phyloP scores from a whole-genome alignment of 2,797 vertebrate species.

The Erethizon dorsatum region DNA sequence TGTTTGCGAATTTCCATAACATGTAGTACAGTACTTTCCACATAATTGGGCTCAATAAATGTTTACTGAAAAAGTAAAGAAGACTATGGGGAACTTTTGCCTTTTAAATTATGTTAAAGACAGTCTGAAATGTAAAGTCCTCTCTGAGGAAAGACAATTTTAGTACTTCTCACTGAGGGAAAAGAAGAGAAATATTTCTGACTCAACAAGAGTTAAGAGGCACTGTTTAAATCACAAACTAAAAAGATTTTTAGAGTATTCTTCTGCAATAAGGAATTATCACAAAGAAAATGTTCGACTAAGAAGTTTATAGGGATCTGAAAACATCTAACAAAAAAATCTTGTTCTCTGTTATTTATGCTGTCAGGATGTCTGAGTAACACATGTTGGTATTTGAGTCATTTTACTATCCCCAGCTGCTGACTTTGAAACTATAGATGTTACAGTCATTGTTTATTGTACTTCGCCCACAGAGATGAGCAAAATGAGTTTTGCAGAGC shows the following conservation, averaged over 20 bases:
- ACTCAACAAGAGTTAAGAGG: constrained; percentile 49
- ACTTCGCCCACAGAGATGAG: constrained; percentile 79
- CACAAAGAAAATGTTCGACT: neutral
- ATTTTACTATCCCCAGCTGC: constrained; percentile 77
- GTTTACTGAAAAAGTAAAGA: constrained; percentile 53
- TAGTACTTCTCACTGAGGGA: constrained; percentile 57
- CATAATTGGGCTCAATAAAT: constrained; percentile 35
- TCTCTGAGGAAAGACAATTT: constrained; percentile 55
- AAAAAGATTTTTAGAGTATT: constrained; percentile 23
- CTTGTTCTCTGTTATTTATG: constrained; percentile 72
- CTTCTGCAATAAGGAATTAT: constrained; percentile 38
- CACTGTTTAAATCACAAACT: neutral
- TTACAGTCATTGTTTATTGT: constrained; percentile 82
- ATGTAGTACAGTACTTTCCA: neutral
- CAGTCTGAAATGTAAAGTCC: constrained; percentile 35
- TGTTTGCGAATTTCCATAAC: constrained; percentile 45
- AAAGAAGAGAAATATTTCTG: constrained; percentile 67
- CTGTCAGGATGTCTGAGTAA: constrained; percentile 73
- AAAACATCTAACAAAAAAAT: constrained; percentile 68
- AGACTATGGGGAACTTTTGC: constrained; percentile 63
- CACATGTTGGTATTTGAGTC: constrained; percentile 77
- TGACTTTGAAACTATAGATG: constrained; percentile 74
- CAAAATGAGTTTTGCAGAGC: constrained; percentile 75
- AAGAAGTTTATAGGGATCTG: constrained; percentile 19
- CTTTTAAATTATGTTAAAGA: constrained; percentile 82